phyloP scores from a whole-genome alignment of 1,140 invertebrate species.

The Aphidius ervi region DNA sequence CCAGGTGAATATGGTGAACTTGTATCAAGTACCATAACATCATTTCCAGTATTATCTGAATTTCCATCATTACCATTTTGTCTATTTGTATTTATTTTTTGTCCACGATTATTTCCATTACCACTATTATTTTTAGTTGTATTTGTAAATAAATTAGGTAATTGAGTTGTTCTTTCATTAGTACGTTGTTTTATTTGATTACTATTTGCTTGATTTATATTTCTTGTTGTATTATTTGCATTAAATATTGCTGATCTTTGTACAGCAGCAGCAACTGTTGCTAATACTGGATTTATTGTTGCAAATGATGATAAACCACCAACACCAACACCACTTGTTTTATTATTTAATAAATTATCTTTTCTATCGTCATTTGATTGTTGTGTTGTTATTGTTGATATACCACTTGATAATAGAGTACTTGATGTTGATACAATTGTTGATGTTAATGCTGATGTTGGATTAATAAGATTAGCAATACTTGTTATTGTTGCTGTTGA shows the following conservation, averaged over 20 bases:
- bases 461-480: constrained; percentile 23
- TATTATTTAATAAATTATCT: constrained; percentile 29
- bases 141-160: constrained; percentile 45
- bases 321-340: constrained; percentile 31
- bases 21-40: constrained; percentile 54
- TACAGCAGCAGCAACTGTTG: constrained; percentile 50
- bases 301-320: constrained; percentile 32
- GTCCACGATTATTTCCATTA: neutral
- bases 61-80: constrained; percentile 49
- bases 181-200: constrained; percentile 42
- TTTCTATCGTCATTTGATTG: too few species aligned
- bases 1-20: constrained; percentile 83
- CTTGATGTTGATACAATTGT: too few species aligned
- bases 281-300: constrained; percentile 49
- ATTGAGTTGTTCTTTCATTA: constrained; percentile 37
- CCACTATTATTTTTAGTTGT: constrained; percentile 31
- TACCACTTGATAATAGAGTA: too few species aligned
- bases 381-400: too few species aligned
- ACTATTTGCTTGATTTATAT: constrained; percentile 41
- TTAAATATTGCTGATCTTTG: constrained; percentile 47
- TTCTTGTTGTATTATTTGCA: constrained; percentile 38
- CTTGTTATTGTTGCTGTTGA: constrained; percentile 27
- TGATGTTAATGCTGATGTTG: too few species aligned
- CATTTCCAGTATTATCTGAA: constrained; percentile 31
- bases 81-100: constrained; percentile 24